Base-by-base conservation (phyloP, 2,797 vertebrate species). In the Chelmon rostratus region DNA sequence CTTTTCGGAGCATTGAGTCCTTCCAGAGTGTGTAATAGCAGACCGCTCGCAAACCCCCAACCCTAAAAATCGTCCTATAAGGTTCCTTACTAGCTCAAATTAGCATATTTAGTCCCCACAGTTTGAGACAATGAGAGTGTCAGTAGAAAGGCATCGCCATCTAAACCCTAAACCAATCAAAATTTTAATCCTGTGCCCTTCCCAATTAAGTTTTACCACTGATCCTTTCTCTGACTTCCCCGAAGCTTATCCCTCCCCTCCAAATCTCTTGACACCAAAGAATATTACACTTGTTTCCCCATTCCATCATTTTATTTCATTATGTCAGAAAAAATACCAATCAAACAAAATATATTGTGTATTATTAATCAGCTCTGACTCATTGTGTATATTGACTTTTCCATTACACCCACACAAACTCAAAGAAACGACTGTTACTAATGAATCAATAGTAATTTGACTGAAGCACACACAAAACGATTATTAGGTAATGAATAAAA, bases 81-180 rank as follows among this genome's bases (percentile, higher is more conserved):
- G n/a, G 58, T 85, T 74, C 85, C 42, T 47, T 61, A 25, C 82
- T 81, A 73, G 81, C 77, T 86, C 56, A 73, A 47, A 84, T 89
- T 88, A 91, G 73, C 70, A 87, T 85, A 89, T 84, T 76, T 53
- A 79, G 78, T 87, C 80, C 75, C 68, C 23, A 8, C 68, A 80
- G 77, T 89, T 89, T 88, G 85, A 88, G 75, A 91, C 82, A 93
- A 91, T 79, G 85, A 84, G 67, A 77, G 85, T 80, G 84, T 90
- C 67, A n/a, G 73, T 83, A 68, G 69, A 82, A 88, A 84, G 83
- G 75, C 71, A 80, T 88, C 67, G 85, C 65, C 66, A 83, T 90
- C 79, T 88, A 86, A 89, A 91, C 84, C 90, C 84, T 81, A 88
- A 92, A 89, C 92, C 86, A 93, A 93, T 93, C 91, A 88, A 78